Evolutionary conservation across 2,113 vertebrate genomes (phyloP).

Genomic region (Passer domesticus): DNA sequence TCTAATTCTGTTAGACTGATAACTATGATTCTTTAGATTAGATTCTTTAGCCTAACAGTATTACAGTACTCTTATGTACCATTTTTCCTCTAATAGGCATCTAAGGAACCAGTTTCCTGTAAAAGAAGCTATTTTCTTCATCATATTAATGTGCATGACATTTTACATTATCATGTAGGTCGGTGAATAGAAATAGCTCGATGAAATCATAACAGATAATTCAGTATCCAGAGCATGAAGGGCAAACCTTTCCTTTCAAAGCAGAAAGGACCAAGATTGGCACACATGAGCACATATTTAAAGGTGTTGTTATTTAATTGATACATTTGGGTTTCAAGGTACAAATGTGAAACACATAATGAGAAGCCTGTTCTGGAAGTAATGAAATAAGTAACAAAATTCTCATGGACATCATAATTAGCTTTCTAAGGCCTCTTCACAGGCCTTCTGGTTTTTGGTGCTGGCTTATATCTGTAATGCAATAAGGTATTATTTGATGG

Average conservation of each 20-base stretch:
- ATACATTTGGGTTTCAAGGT: not conserved
- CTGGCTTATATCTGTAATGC: not conserved
- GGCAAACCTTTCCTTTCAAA: not conserved
- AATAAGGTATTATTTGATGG: not conserved
- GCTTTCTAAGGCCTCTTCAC: not conserved
- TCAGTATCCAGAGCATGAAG: not conserved
- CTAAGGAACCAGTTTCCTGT: not conserved
- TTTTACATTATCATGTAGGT: not conserved
- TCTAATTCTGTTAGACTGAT: not conserved
- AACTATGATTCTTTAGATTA: not conserved
- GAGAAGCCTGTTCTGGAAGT: not conserved
- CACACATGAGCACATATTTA: not conserved
- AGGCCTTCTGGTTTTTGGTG: not conserved
- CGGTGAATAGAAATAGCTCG: not conserved
- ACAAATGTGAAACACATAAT: not conserved
- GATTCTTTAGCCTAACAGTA: not conserved
- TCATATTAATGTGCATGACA: not conserved
- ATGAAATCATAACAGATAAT: not conserved
- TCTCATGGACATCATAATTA: not conserved
- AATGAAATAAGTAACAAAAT: not conserved
- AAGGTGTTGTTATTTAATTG: not conserved
- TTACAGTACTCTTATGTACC: not conserved
- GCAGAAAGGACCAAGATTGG: not conserved
- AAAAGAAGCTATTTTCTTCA: not conserved
- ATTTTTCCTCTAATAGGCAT: not conserved